Conservation (phyloP, 2,113 vertebrate genomes). For the Thermophis baileyi region DNA sequence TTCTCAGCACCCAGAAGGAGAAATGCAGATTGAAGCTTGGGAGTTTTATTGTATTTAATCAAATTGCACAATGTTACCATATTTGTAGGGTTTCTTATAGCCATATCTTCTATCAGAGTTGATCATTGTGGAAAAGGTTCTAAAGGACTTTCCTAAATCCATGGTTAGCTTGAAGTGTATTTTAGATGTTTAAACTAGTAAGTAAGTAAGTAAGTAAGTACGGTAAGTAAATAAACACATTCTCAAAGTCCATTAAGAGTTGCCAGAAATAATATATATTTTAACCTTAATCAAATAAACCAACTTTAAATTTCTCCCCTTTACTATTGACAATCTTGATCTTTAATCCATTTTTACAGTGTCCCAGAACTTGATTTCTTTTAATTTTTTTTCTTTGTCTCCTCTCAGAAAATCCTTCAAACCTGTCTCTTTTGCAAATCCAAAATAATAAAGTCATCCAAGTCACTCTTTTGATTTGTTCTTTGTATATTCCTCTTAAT, state of each 20-base stretch:
- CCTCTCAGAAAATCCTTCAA: too few relatives aligned
- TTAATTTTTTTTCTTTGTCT: too few relatives aligned
- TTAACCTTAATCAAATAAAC: not conserved
- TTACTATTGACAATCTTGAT: too few relatives aligned
- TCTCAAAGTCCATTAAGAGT: not conserved
- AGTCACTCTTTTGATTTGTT: not conserved
- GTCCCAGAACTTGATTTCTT: too few relatives aligned
- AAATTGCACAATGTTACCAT: not conserved
- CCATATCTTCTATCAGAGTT: not conserved
- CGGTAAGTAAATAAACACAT: not conserved
- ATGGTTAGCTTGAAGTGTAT: not conserved
- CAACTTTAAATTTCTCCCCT: not conserved
- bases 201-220: not conserved
- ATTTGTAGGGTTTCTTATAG: not conserved
- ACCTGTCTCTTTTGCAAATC: not conserved
- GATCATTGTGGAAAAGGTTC: not conserved
- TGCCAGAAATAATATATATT: not conserved
- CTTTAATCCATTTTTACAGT: not conserved
- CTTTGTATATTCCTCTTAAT: not conserved
- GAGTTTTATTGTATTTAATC: not conserved
- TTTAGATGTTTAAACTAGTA: not conserved
- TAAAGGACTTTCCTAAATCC: not conserved
- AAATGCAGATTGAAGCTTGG: not conserved
- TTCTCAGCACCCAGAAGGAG: not conserved
- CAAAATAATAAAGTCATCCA: not conserved